A percentile compares a stretch with the other conserved stretches of the same genome.
These are phyloP conservation scores for Stictocephala bisonia DNA, from an alignment of 2,888 invertebrate species.

Conservation along the genomic window DNA sequence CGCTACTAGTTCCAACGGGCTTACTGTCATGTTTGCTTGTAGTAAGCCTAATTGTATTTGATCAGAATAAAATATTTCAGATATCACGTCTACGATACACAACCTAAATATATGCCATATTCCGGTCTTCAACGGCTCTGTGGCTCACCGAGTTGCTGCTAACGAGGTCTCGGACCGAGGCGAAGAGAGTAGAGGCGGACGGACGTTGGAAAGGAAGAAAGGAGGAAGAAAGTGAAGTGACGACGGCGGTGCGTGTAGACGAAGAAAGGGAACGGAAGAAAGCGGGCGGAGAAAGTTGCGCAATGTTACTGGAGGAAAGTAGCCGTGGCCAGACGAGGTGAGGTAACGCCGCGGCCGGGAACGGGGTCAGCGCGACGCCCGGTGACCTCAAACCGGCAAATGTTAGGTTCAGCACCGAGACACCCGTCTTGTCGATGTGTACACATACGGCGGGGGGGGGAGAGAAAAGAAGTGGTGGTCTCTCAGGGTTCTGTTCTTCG, in stretches of 20 bases:
- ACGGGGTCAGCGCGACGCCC: slow-evolving; percentile 3
- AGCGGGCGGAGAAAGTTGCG: slow-evolving; percentile 31
- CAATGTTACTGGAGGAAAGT: neutral
- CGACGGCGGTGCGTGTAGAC: neutral
- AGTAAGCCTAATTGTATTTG: too few species aligned
- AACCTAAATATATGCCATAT: too few species aligned
- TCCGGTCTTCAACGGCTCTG: too few species aligned
- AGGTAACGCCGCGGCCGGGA: slow-evolving; percentile 1
- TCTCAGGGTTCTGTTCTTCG: too few species aligned
- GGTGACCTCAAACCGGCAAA: neutral
- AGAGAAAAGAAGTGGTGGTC: neutral
- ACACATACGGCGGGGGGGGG: neutral
- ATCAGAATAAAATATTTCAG: too few species aligned
- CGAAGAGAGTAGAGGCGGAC: neutral
- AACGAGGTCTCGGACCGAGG: neutral
- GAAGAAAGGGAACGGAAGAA: slow-evolving; percentile 22
- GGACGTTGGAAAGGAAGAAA: neutral
- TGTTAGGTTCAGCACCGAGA: neutral
- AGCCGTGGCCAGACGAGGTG: too few species aligned
- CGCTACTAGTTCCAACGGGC: too few species aligned
- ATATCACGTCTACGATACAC: too few species aligned
- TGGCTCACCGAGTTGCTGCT: neutral
- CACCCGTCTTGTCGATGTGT: too few species aligned
- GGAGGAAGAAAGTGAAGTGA: slow-evolving; percentile 17
- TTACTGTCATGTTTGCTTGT: too few species aligned